Conservation (phyloP, 2,113 vertebrate genomes). For the Halcyon malimbica region DNA sequence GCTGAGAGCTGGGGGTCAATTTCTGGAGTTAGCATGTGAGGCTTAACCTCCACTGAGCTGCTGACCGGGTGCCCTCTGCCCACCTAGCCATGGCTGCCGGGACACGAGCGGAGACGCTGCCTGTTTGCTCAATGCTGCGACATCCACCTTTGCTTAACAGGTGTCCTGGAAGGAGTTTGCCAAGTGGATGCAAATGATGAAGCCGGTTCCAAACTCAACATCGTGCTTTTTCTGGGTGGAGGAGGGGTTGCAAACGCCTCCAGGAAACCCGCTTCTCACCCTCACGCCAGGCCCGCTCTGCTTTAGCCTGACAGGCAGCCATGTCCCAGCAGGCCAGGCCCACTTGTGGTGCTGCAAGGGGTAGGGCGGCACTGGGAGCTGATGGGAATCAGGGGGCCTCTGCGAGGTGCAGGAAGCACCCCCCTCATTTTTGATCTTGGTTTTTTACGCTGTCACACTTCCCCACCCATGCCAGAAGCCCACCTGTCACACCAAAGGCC, state of each 20-base stretch:
- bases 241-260: accelerated
- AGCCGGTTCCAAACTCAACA: not conserved
- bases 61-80: not conserved
- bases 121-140: accelerated
- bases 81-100: accelerated
- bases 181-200: accelerated
- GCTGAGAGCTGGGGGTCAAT: not conserved
- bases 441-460: accelerated
- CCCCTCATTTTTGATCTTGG: not conserved
- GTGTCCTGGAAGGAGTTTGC: accelerated
- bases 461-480: not conserved
- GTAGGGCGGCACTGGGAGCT: not conserved
- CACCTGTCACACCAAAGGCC: not conserved
- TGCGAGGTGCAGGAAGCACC: not conserved
- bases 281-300: accelerated
- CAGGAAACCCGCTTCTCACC: not conserved
- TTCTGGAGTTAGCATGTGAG: accelerated
- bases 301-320: no score
- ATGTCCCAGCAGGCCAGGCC: not conserved
- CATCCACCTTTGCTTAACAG: not conserved
- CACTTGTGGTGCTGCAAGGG: accelerated
- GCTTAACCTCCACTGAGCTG: accelerated
- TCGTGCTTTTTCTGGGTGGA: accelerated
- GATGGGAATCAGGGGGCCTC: accelerated
- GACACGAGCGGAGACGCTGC: not conserved